Evolutionary conservation across 2,113 vertebrate genomes (phyloP), one percentile per base, ranked within the genome.

Genomic region (Nannospalax galili): DNA sequence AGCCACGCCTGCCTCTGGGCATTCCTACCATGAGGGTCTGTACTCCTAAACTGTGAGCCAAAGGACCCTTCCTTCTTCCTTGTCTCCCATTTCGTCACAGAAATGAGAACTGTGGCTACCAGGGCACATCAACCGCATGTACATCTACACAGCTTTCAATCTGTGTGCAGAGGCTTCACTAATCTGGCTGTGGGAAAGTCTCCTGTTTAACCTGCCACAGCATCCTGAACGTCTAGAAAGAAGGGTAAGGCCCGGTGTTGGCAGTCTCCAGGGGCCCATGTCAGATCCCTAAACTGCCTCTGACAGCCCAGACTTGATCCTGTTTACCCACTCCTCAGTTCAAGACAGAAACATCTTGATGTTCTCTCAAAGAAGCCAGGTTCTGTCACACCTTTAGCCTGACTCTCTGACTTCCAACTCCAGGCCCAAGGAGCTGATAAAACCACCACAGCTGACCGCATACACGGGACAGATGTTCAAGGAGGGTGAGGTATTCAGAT

Each of bases 231-330:
- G 22, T 8, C 2, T 12, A 48, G 26, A n/a, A 15, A 40, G 56
- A 22, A 20, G 3, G 0, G 1, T 2, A 26, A 42, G 7, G 1
- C 30, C n/a, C 8, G 0, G 2, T 16, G 35, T 1, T 9, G 11
- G 77, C 4, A 26, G 10, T 7, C 19, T 6, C 72, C 14, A 45
- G 62, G 26, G 28, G 7, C 11, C 80, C 24, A 30, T 10, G 11
- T 42, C 32, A 12, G 70, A 22, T 2, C 48, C 48, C 52, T 1
- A 5, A 9, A 56, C 10, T 1, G 24, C 16, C 7, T 24, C 30
- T 26, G 7, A 7, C 5, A 9, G 2, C 42, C 28, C 56, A 77
- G 28, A 52, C 11, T 78, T 58, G 4, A 0, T 4, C 3, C 11
- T n/a, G 20, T 67, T 30, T 16, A 8, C 7, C 11, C 14, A 9